phyloP scores from a whole-genome alignment of 1,140 invertebrate species.

The Drosophila kanapiae region DNA sequence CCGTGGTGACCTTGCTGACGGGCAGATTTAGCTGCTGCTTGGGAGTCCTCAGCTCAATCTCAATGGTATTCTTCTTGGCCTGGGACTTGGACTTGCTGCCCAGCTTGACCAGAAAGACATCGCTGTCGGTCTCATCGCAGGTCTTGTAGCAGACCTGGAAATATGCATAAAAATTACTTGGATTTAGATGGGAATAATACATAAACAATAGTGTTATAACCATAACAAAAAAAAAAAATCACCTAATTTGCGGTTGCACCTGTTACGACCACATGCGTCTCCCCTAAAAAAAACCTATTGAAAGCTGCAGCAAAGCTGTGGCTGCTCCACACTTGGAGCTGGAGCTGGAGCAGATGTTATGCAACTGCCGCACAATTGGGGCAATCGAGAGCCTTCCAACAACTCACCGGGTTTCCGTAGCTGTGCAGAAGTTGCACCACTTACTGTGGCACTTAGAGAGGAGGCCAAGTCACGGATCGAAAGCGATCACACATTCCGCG shows the following conservation, averaged over 20 bases:
- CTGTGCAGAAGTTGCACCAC: slow-evolving; percentile 26
- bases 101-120: slow-evolving; percentile 82
- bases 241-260: slow-evolving; percentile 23
- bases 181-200: background rate
- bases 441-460: slow-evolving; percentile 35
- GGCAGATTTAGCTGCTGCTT: slow-evolving; percentile 69
- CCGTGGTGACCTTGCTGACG: slow-evolving; percentile 70
- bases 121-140: slow-evolving; percentile 82
- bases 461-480: slow-evolving; percentile 45
- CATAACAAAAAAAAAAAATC: slow-evolving; percentile 8
- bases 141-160: slow-evolving; percentile 81
- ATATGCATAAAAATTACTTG: background rate
- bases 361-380: slow-evolving; percentile 55
- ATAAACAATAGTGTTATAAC: background rate
- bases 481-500: slow-evolving; percentile 56
- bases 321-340: slow-evolving; percentile 58
- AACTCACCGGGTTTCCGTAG: slow-evolving; percentile 17
- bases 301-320: slow-evolving; percentile 31
- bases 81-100: slow-evolving; percentile 75
- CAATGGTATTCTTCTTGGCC: slow-evolving; percentile 77
- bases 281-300: slow-evolving; percentile 3
- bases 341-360: slow-evolving; percentile 35
- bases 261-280: slow-evolving; percentile 23
- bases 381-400: slow-evolving; percentile 43
- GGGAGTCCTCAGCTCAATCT: slow-evolving; percentile 82